phyloP scores from a whole-genome alignment of 2,113 vertebrate species.

The Apodemus sylvaticus region DNA sequence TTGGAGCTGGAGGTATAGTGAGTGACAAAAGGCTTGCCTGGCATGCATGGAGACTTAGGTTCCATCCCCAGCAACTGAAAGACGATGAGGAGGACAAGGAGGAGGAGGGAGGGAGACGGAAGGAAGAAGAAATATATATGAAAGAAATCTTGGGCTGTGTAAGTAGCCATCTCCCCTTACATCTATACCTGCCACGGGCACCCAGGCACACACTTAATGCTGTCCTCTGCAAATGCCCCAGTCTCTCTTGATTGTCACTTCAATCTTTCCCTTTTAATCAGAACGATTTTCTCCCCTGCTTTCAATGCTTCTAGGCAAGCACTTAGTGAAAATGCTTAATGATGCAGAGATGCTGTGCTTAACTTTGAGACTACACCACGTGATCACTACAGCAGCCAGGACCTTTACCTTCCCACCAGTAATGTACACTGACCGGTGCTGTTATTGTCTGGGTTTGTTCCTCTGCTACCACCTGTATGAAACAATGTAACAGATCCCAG shows the following conservation, averaged over 20 bases:
- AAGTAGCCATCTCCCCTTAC: not conserved
- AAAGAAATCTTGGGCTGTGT: not conserved
- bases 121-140: not conserved
- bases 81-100: fast-evolving
- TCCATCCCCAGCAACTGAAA: not conserved
- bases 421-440: not conserved
- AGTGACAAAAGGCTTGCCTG: not conserved
- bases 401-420: not conserved
- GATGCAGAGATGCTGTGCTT: not conserved
- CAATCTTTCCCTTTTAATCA: not conserved
- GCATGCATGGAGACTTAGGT: not conserved
- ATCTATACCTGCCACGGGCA: not conserved
- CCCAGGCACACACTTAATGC: not conserved
- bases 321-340: not conserved
- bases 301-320: not conserved
- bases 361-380: not conserved
- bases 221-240: not conserved
- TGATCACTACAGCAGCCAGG: not conserved
- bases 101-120: too few species aligned
- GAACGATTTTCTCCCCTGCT: not conserved
- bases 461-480: not conserved
- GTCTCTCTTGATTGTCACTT: not conserved
- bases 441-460: not conserved
- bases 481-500: not conserved
- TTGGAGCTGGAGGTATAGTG: not conserved